phyloP scores from a whole-genome alignment of 92 coral and sea anemone genomes.

The Zoanthus gigantus region DNA sequence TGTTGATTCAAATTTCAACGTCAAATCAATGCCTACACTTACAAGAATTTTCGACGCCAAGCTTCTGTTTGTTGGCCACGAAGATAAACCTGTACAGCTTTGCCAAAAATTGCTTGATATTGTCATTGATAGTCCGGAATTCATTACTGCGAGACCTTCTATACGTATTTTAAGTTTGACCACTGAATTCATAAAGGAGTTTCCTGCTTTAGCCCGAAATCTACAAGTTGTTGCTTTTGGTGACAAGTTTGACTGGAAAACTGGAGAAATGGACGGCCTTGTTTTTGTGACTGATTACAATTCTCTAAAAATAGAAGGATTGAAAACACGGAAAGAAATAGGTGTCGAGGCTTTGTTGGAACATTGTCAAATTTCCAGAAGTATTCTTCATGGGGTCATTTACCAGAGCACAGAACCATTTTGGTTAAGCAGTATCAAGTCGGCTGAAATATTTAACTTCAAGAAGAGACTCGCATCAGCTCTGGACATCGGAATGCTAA shows the following conservation, averaged over 20 bases:
- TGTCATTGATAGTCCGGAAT: constrained; percentile 65
- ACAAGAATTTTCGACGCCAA: constrained; percentile 76
- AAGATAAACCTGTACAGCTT: constrained; percentile 71
- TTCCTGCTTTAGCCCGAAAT: constrained; percentile 66
- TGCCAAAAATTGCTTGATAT: constrained; percentile 76
- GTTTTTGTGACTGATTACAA: constrained; percentile 81
- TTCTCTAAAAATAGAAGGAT: constrained; percentile 69
- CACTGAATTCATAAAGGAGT: constrained; percentile 68
- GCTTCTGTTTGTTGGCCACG: constrained; percentile 75
- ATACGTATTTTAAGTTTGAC: constrained; percentile 77
- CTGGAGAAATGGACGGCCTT: constrained; percentile 73
- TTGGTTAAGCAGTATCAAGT: constrained; percentile 76
- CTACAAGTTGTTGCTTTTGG: constrained; percentile 82
- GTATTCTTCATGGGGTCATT: constrained; percentile 67
- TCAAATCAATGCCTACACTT: constrained; percentile 24
- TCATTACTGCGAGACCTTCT: constrained; percentile 70
- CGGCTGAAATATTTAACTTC: constrained; percentile 85
- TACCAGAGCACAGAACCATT: constrained; percentile 75
- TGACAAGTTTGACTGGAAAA: constrained; percentile 78
- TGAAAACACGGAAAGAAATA: constrained; percentile 65
- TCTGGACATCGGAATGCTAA: constrained; percentile 55
- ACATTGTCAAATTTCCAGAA: constrained; percentile 60
- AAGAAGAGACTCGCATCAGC: constrained; percentile 77
- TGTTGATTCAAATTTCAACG: constrained; percentile 30
- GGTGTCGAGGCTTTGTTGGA: constrained; percentile 73